A percentile compares a stretch with the other conserved stretches of the same genome.
These are phyloP conservation scores for Stomatorhinus walkeri DNA, from an alignment of 2,797 vertebrate genomes.

Conservation along the genomic window DNA sequence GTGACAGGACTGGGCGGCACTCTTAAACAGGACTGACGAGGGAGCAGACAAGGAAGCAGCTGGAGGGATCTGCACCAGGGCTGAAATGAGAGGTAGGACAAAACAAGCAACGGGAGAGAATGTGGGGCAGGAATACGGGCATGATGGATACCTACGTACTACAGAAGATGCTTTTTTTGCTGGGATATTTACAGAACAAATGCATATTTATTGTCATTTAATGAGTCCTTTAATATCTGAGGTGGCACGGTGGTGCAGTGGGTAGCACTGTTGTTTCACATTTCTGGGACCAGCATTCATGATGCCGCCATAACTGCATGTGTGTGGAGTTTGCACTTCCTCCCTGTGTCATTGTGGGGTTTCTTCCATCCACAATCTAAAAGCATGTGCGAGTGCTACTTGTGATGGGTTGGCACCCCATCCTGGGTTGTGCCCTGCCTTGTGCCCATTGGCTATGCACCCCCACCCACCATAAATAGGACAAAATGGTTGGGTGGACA, in stretches of 20 bases:
- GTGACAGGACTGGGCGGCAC: neutral
- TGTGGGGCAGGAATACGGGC: neutral
- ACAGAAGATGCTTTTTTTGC: neutral
- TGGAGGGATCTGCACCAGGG: neutral
- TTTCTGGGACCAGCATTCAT: neutral
- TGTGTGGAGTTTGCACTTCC: neutral
- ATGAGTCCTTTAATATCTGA: neutral
- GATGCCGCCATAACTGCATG: neutral
- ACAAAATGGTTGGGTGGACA: neutral
- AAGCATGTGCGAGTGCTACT: neutral
- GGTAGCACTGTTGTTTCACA: neutral
- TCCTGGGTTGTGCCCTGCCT: neutral
- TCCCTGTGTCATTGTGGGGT: neutral
- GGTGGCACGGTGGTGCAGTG: neutral
- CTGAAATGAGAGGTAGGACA: neutral
- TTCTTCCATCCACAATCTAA: neutral
- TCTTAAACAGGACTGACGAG: neutral
- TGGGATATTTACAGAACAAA: neutral
- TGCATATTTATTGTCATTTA: neutral
- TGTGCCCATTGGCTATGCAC: neutral
- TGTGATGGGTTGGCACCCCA: neutral
- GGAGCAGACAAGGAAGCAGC: neutral
- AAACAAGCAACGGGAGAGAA: neutral
- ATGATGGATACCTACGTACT: neutral
- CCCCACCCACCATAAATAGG: neutral